Evolutionary conservation across 1,140 invertebrate species (phyloP), one percentile per base, ranked within the genome.

Genomic region (Telenomus remus): DNA sequence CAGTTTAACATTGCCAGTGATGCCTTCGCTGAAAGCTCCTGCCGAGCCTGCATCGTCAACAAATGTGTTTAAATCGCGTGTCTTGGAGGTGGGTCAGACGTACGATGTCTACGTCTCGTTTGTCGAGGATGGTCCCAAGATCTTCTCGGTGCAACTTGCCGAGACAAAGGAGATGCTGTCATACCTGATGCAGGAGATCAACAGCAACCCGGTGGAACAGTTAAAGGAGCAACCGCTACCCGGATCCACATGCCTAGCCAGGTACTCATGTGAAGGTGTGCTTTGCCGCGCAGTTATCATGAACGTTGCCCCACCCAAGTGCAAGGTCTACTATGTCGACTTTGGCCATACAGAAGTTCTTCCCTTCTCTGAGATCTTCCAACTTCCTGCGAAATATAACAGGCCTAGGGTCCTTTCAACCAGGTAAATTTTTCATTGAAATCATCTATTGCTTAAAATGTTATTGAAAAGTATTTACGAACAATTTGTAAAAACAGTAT

Each of bases 281-380:
- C 89, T 93, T 11, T 93, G 93, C 72, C 89, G 94, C 66, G 93
- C 93, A 15, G 91, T 95, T 39, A 91, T 95, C 0, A 93, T 92
- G 82, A 91, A 90, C 70, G 87, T 94, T 16, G 90, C 90, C 37
- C 90, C 89, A 48, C 84, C 85, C 5, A 70, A 69, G 9, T 87
- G 90, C 77, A 91, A 92, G 85, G 88, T 95, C 10, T 93, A 92
- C 78, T 95, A 93, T 80, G 92, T 94, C 13, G 94, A 95, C 84
- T 95, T 92, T 82, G 94, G 94, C 6, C 92, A 94, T 75, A 92
- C 91, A 4, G 93, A 94, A 85, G 81, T 91, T 65, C 88, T 95
- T 16, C 89, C 90, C 4, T 90, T 91, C 35, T 89, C 91, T 61
- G 90, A 93, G 71, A 90, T 95, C 34, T 95, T 90, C 84, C 90